These are phyloP conservation scores for Wasmannia auropunctata DNA, from an alignment of 1,140 invertebrate genomes.

Conservation along the genomic window DNA sequence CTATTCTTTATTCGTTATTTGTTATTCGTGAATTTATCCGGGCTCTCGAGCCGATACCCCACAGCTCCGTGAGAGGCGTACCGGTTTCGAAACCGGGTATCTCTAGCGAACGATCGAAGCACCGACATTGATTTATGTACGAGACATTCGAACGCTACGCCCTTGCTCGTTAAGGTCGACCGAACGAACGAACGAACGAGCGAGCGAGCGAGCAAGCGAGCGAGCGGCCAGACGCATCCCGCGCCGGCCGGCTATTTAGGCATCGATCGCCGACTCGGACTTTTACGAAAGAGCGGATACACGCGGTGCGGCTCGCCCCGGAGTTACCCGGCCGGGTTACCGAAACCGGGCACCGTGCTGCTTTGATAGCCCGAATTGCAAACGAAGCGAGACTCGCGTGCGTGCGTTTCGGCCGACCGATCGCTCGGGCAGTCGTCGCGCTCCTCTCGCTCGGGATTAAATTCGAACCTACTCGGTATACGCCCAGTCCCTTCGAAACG, in stretches of 20 bases:
- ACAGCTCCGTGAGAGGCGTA: constrained; percentile 32
- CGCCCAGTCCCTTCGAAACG: background rate
- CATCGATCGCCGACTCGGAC: constrained; percentile 50
- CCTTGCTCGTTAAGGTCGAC: constrained; percentile 70
- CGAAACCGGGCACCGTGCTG: constrained; percentile 23
- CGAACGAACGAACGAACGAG: constrained; percentile 39
- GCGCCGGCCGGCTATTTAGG: constrained; percentile 47
- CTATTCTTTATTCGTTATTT: constrained; percentile 12
- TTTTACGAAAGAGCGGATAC: constrained; percentile 49
- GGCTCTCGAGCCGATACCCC: background rate
- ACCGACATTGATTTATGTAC: constrained; percentile 69
- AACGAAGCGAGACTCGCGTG: constrained; percentile 30
- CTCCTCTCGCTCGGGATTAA: constrained; percentile 31
- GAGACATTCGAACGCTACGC: constrained; percentile 61
- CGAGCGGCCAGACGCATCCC: constrained; percentile 37
- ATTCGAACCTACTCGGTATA: constrained; percentile 11
- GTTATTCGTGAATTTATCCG: constrained; percentile 36
- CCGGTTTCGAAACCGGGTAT: constrained; percentile 47
- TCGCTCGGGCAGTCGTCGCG: background rate
- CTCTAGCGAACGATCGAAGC: constrained; percentile 60
- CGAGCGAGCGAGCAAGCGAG: constrained; percentile 12
- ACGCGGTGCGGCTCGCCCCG: background rate
- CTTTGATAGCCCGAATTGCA: constrained; percentile 49
- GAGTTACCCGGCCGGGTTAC: constrained; percentile 20
- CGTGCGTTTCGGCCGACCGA: background rate